Evolutionary conservation across 1,140 invertebrate species (phyloP).

Genomic region (Leptinotarsa undecemlineata): DNA sequence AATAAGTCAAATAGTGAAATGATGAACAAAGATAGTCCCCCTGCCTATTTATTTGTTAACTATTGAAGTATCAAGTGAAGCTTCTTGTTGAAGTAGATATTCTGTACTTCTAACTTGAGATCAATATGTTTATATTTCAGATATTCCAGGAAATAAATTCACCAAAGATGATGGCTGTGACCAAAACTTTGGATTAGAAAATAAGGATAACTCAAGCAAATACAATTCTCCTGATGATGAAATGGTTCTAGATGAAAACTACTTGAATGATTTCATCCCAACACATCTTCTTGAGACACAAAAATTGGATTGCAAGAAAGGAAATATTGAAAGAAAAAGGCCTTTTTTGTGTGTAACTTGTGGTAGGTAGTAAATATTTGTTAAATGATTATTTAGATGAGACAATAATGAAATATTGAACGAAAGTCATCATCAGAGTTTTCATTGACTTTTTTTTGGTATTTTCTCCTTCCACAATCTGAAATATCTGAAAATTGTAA

Average conservation of each 20-base stretch:
- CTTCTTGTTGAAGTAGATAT: too few relatives aligned
- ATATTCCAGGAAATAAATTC: not conserved
- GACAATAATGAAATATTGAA: too few relatives aligned
- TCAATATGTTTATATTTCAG: not conserved
- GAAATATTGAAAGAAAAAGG: constrained; percentile 34
- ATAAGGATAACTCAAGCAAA: constrained; percentile 4
- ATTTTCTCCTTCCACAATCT: too few relatives aligned
- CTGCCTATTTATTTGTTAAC: too few relatives aligned
- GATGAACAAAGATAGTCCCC: too few relatives aligned
- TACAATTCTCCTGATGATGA: constrained; percentile 11
- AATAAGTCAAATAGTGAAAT: too few relatives aligned
- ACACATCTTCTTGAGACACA: constrained; percentile 1
- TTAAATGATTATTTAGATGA: not conserved
- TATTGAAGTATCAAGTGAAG: too few relatives aligned
- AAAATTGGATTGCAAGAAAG: constrained; percentile 23
- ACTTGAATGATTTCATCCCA: not conserved
- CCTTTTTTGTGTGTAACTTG: constrained; percentile 42
- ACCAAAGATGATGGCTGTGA: constrained; percentile 7
- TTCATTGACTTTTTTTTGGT: too few relatives aligned
- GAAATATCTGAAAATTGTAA: too few relatives aligned
- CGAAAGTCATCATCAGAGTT: too few relatives aligned
- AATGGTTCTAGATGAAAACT: constrained; percentile 4
- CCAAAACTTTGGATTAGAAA: constrained; percentile 4
- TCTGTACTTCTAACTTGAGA: too few relatives aligned
- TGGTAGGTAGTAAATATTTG: constrained; percentile 27